phyloP scores from a whole-genome alignment of 2,113 vertebrate genomes.

The Tretioscincus oriximinensis region DNA sequence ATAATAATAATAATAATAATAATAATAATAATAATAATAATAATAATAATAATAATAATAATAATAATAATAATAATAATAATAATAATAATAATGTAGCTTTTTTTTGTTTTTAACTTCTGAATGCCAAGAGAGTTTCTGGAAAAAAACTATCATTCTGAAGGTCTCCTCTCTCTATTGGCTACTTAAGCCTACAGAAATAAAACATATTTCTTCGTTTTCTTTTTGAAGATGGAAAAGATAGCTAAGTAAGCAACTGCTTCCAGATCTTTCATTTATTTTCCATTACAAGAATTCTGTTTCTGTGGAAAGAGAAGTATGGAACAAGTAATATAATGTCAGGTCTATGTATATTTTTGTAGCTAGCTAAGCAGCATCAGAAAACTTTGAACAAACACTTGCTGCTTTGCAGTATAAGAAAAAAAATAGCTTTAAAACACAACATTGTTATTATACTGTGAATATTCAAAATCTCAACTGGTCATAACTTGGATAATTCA shows the following conservation, averaged over 20 bases:
- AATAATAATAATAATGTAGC: too few relatives aligned
- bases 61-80: too few relatives aligned
- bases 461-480: neutral
- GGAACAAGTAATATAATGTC: conserved; percentile 41
- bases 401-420: conserved; percentile 15
- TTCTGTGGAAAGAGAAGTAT: conserved; percentile 45
- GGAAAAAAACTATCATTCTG: neutral
- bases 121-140: neutral
- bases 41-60: too few relatives aligned
- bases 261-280: conserved; percentile 27
- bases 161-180: neutral
- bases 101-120: conserved; percentile 9
- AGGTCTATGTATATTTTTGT: conserved; percentile 41
- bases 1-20: too few relatives aligned
- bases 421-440: conserved; percentile 27
- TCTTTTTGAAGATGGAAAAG: conserved; percentile 7
- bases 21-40: too few relatives aligned
- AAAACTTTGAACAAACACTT: conserved; percentile 45
- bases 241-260: conserved; percentile 17
- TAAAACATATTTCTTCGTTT: neutral
- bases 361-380: conserved; percentile 49
- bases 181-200: neutral
- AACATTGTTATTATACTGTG: neutral
- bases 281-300: conserved; percentile 15
- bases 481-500: neutral